Conservation (phyloP, 2,797 vertebrate species). For the Mus spretus region DNA sequence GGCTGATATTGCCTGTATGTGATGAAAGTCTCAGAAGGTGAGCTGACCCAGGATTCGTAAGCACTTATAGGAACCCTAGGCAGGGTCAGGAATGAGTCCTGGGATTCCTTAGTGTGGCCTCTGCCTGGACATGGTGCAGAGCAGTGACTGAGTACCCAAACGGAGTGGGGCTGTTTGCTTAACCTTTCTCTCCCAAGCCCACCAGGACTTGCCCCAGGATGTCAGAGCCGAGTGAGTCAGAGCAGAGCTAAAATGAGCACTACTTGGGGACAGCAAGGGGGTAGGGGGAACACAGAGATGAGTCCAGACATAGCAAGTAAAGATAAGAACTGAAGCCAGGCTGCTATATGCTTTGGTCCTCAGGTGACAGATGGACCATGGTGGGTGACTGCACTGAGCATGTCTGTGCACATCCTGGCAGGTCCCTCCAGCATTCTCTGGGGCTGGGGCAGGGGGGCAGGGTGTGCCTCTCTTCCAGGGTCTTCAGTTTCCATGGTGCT, state of each 20-base stretch:
- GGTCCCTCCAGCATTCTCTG: neutral
- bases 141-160: neutral
- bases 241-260: neutral
- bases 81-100: neutral
- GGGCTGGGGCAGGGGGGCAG: no score
- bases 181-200: neutral
- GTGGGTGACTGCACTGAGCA: neutral
- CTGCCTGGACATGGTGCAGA: neutral
- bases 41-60: neutral
- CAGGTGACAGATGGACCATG: neutral
- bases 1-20: neutral
- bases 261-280: neutral
- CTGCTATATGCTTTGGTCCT: neutral
- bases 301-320: neutral
- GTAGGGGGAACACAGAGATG: neutral
- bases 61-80: neutral
- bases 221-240: neutral
- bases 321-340: neutral
- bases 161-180: neutral
- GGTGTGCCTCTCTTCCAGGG: neutral
- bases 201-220: neutral
- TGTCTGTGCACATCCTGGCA: neutral
- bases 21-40: neutral
- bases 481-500: neutral
- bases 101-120: neutral